These are phyloP conservation scores for Ennomos quercinarius DNA, from an alignment of 2,888 invertebrate species.

Conservation along the genomic window DNA sequence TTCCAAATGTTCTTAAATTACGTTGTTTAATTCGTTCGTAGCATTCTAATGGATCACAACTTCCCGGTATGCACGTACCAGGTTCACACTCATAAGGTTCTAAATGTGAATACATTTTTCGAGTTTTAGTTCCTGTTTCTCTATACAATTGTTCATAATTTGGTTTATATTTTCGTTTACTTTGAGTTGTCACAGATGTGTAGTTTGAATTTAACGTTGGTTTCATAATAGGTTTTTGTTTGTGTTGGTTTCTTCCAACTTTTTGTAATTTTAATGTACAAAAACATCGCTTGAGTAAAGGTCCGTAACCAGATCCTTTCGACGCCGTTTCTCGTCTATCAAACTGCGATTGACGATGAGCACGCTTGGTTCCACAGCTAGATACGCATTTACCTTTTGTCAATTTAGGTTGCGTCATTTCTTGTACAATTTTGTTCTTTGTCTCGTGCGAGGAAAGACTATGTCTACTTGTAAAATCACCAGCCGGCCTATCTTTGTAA, in stretches of 20 bases:
- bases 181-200: constrained; percentile 9
- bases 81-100: constrained; percentile 57
- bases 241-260: constrained; percentile 25
- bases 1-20: constrained; percentile 28
- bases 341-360: constrained; percentile 30
- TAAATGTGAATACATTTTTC: constrained; percentile 29
- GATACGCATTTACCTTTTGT: neutral
- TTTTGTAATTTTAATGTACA: constrained; percentile 52
- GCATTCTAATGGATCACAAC: constrained; percentile 52
- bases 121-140: constrained; percentile 31
- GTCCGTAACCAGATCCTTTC: constrained; percentile 31
- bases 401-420: neutral
- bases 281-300: constrained; percentile 47
- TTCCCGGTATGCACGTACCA: constrained; percentile 48
- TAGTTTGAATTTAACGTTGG: constrained; percentile 9
- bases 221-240: constrained; percentile 4
- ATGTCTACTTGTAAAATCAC: neutral
- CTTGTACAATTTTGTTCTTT: neutral
- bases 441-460: neutral
- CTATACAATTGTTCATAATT: constrained; percentile 14
- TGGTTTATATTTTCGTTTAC: neutral
- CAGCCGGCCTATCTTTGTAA: constrained; percentile 38
- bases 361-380: neutral
- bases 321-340: constrained; percentile 26
- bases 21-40: constrained; percentile 46